Conservation (phyloP, 2,113 vertebrate genomes). For the Haemorhous mexicanus region DNA sequence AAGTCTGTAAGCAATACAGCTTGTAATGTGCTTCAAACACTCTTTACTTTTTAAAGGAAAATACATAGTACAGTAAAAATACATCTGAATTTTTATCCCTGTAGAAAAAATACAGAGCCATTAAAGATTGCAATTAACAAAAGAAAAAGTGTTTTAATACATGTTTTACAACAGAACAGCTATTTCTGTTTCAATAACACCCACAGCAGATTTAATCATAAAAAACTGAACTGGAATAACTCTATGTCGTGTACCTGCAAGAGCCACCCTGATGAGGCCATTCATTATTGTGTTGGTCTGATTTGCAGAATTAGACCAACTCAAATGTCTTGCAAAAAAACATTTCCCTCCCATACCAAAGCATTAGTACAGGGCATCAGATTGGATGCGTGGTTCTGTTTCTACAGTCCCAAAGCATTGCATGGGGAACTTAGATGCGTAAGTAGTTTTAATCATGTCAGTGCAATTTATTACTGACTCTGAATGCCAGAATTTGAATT, state of each 20-base stretch:
- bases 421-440: background rate
- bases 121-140: background rate
- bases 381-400: background rate
- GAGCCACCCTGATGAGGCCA: background rate
- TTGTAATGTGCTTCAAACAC: background rate
- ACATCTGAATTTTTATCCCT: background rate
- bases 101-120: background rate
- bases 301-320: background rate
- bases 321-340: background rate
- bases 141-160: background rate
- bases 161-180: background rate
- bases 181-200: background rate
- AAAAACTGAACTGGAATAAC: background rate
- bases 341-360: background rate
- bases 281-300: background rate
- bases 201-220: background rate
- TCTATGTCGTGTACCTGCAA: background rate
- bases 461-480: background rate
- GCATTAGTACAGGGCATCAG: background rate
- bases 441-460: background rate
- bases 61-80: background rate
- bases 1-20: background rate
- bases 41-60: background rate
- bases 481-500: background rate
- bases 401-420: background rate